Evolutionary conservation across 2,888 invertebrate genomes (phyloP).

Genomic region (Resseliella maxima): DNA sequence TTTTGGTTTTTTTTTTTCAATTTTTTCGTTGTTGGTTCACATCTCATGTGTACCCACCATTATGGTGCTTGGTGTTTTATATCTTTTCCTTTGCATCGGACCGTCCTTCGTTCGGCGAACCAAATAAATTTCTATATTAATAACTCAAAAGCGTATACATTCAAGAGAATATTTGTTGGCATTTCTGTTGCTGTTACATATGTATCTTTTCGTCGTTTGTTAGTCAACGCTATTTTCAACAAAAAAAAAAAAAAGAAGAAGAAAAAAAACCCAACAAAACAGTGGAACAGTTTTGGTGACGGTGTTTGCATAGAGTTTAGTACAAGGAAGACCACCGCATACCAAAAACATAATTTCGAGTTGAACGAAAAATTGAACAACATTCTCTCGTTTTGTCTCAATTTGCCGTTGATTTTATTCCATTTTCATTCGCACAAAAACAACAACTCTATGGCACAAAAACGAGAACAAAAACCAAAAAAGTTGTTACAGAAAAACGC

Average conservation of each 20-base stretch:
- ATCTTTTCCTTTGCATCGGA: conserved; percentile 6
- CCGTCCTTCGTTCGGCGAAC: conserved; percentile 49
- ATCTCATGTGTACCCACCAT: conserved; percentile 2
- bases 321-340: not conserved
- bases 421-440: not conserved
- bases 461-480: not conserved
- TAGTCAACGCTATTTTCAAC: not conserved
- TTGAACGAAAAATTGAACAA: conserved; percentile 19
- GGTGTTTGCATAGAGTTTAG: conserved; percentile 2
- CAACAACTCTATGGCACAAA: not conserved
- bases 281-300: conserved; percentile 42
- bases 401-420: conserved; percentile 17
- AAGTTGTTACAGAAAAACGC: not conserved
- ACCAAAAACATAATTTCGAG: not conserved
- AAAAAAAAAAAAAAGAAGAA: not conserved
- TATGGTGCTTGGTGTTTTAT: not conserved
- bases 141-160: conserved; percentile 43
- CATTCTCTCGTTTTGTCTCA: conserved; percentile 15
- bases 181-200: not conserved
- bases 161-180: conserved; percentile 19
- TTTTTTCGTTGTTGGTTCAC: not conserved
- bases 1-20: not conserved
- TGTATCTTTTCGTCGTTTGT: conserved; percentile 51
- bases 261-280: not conserved
- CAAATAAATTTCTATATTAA: conserved; percentile 53